phyloP scores from a whole-genome alignment of 2,888 invertebrate species.

The Halocaridina rubra region DNA sequence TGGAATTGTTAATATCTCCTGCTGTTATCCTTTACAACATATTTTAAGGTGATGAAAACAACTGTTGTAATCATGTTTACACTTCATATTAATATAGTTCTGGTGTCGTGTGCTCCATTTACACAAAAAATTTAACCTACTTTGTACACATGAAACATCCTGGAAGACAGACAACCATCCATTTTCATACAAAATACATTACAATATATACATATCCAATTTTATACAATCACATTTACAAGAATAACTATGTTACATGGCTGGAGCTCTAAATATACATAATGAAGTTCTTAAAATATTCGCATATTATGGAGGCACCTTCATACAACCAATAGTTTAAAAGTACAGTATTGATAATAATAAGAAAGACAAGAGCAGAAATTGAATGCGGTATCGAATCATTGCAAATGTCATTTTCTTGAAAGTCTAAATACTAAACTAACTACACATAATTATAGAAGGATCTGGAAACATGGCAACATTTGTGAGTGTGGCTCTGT shows the following conservation, averaged over 20 bases:
- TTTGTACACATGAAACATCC: constrained; percentile 41
- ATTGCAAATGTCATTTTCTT: background rate
- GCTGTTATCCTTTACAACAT: no score
- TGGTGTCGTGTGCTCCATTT: constrained; percentile 7
- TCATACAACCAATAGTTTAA: background rate
- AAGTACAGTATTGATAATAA: background rate
- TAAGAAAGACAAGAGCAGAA: background rate
- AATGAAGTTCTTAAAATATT: constrained; percentile 14
- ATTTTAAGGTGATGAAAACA: no score
- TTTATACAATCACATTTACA: constrained; percentile 38
- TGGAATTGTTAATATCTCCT: no score
- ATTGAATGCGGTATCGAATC: background rate
- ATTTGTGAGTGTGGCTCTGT: background rate
- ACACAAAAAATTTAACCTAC: constrained; percentile 41
- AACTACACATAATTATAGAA: background rate
- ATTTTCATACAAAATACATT: constrained; percentile 38
- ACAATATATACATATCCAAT: constrained; percentile 41
- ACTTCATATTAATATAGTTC: constrained; percentile 6
- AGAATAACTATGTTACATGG: background rate
- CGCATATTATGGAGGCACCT: background rate
- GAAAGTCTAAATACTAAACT: background rate
- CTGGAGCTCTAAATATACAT: constrained; percentile 47
- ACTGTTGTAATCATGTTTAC: background rate
- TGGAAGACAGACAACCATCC: constrained; percentile 55
- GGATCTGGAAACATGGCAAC: background rate